These are phyloP conservation scores for Pteronura brasiliensis DNA, from an alignment of 2,113 vertebrate species.

Conservation along the genomic window DNA sequence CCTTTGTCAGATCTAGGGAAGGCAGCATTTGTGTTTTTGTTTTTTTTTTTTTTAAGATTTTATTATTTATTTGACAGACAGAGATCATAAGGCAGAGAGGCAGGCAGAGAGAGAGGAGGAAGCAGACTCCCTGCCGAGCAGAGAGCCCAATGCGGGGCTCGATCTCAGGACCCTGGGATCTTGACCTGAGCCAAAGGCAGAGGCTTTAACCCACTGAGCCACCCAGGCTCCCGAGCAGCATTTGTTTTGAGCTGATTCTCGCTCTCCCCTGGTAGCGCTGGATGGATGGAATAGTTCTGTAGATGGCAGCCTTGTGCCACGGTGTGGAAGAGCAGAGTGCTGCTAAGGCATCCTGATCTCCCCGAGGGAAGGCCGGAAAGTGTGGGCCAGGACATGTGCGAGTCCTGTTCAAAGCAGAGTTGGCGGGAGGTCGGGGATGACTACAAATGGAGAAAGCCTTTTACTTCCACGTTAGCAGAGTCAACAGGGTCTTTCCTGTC, in stretches of 20 bases:
- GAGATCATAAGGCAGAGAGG: no score
- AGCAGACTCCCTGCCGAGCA: no score
- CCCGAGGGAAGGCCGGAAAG: neutral
- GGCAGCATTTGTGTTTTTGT: neutral
- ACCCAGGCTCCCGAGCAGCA: no score
- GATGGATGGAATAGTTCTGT: neutral
- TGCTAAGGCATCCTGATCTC: neutral
- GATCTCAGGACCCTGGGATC: no score
- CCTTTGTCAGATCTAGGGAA: neutral
- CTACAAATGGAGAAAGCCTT: neutral
- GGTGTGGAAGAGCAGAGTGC: neutral
- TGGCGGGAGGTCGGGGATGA: neutral
- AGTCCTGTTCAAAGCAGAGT: neutral
- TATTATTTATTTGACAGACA: no score
- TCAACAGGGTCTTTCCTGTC: neutral
- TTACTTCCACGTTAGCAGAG: neutral
- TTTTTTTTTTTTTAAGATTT: no score
- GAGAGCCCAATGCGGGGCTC: no score
- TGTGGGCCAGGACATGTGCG: neutral
- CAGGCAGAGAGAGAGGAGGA: no score
- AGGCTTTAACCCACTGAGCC: no score
- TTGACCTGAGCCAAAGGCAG: no score
- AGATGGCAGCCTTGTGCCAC: conserved; percentile 50
- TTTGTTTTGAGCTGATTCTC: neutral
- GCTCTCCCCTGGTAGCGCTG: neutral